Conservation (phyloP, 2,888 invertebrate genomes). For the Aporophyla lueneburgensis region DNA sequence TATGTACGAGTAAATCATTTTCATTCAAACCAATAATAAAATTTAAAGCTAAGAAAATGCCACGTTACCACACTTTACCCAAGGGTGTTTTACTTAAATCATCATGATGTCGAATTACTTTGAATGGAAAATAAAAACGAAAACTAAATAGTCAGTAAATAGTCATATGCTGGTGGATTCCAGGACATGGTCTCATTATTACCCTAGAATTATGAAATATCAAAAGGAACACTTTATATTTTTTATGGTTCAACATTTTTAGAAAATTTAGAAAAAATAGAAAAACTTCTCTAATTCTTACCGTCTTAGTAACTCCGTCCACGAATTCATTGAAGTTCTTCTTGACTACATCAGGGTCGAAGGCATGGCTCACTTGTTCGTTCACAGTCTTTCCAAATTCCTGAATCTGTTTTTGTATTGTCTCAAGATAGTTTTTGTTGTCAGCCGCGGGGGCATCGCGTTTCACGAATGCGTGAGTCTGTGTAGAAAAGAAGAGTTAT, state of each 20-base stretch:
- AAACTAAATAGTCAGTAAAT: too few species aligned
- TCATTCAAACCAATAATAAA: too few species aligned
- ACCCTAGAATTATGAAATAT: too few species aligned
- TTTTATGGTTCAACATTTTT: neutral
- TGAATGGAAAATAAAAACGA: too few species aligned
- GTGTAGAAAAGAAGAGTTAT: neutral
- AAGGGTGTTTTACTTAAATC: too few species aligned
- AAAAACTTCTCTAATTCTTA: constrained; percentile 56
- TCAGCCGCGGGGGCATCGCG: constrained; percentile 40
- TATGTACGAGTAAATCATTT: too few species aligned
- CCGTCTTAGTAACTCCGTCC: constrained; percentile 68
- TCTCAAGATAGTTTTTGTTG: constrained; percentile 60
- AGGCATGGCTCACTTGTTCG: constrained; percentile 40
- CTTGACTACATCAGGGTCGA: constrained; percentile 74
- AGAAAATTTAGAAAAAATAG: neutral
- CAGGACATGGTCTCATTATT: too few species aligned
- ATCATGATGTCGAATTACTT: too few species aligned
- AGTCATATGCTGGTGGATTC: too few species aligned
- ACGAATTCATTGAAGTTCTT: constrained; percentile 69
- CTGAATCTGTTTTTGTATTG: constrained; percentile 65
- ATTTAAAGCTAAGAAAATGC: too few species aligned
- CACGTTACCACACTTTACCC: too few species aligned
- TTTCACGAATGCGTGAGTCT: constrained; percentile 51
- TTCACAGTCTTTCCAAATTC: constrained; percentile 59
- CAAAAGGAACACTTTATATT: too few species aligned